Evolutionary conservation across 2,888 invertebrate species (phyloP).

Genomic region (Gibbula magus): DNA sequence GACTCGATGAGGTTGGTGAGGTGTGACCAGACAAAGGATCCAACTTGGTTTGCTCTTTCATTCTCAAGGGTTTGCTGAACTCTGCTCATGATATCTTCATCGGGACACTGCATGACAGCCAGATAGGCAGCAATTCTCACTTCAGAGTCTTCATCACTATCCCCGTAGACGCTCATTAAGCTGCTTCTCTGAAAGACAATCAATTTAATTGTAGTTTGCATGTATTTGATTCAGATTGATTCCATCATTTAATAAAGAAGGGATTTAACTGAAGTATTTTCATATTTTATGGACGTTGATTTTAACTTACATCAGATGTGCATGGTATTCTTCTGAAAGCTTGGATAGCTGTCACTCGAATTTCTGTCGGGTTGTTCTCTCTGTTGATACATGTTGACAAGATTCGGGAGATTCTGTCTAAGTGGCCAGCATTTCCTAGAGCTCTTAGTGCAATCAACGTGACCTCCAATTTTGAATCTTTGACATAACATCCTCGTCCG

Average conservation of each 20-base stretch:
- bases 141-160: slow-evolving; percentile 86
- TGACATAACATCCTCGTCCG: slow-evolving; percentile 53
- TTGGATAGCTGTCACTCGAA: slow-evolving; percentile 88
- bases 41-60: slow-evolving; percentile 82
- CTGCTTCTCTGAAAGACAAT: slow-evolving; percentile 54
- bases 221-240: background rate
- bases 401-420: slow-evolving; percentile 68
- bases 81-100: slow-evolving; percentile 83
- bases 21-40: slow-evolving; percentile 96
- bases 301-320: slow-evolving; percentile 74
- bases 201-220: background rate
- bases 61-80: slow-evolving; percentile 78
- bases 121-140: slow-evolving; percentile 90
- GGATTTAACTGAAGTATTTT: too few species aligned
- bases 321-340: slow-evolving; percentile 85
- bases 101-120: slow-evolving; percentile 92
- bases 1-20: slow-evolving; percentile 90
- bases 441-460: slow-evolving; percentile 87
- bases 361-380: slow-evolving; percentile 81
- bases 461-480: slow-evolving; percentile 42
- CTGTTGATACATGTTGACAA: slow-evolving; percentile 72
- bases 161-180: slow-evolving; percentile 81
- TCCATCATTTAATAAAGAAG: too few species aligned
- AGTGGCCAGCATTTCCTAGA: slow-evolving; percentile 89
- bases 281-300: too few species aligned